Base-by-base conservation (phyloP, 2,888 invertebrate genomes). In the Ornithoptera alexandrae region DNA sequence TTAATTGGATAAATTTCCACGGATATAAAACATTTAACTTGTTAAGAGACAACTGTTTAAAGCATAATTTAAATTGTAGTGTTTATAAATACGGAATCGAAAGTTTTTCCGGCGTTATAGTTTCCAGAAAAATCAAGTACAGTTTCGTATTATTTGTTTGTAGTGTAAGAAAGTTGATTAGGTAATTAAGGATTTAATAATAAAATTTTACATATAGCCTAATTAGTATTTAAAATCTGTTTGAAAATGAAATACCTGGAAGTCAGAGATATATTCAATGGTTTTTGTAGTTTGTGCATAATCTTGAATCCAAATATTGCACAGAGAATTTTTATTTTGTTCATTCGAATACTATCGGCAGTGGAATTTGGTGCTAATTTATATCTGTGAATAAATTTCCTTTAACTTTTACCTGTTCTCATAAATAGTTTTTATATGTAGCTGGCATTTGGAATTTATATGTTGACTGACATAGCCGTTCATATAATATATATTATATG, bases 251-350 rank as follows among this genome's bases (percentile, higher is more conserved):
- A 53, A 39, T 60, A 90, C 90, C 82, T 74, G 1, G 80, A 67
- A 72, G 79, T 84, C 24, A 89, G 72, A 61, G 72, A 74, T 70
- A 86, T 73, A 63, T 80, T 79, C 30, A 77, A 67, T 0, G 84
- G 83, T n/a, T 68, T 78, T 57, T 76, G 73, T 62, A 90, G 73
- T 72, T 76, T 78, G 70, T 78, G 73, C 36, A 80, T 78, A 71
- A 89, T 79, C 77, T 77, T 85, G 57, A 81, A 77, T 59, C 82
- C 86, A 74, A 91, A 88, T 71, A 81, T 68, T 24, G 81, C 77
- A 75, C 84, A 79, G 36, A 87, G 72, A 10, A 74, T 70, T 72
- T 74, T 79, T 7, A 75, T 68, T 65, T 82, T 67, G 74, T 71
- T 22, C 69, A 58, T 67, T 42, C 62, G 59, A 12, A 12, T 53